Evolutionary conservation across 2,888 invertebrate species (phyloP).

Genomic region (Drosophila neutralis): DNA sequence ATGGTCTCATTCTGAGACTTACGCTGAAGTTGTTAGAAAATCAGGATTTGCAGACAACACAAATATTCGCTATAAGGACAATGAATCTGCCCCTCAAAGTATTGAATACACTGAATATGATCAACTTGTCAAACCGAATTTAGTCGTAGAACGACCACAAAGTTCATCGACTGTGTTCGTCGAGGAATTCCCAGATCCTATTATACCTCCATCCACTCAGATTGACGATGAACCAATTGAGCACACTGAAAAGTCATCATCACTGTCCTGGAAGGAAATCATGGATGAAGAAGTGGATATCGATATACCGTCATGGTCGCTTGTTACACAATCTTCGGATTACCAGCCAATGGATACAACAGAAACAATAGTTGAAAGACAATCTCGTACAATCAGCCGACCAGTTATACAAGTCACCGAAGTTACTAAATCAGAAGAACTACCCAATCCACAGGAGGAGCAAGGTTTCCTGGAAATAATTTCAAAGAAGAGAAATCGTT

Average conservation of each 20-base stretch:
- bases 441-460: conserved; percentile 66
- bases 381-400: conserved; percentile 66
- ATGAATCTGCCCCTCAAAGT: conserved; percentile 21
- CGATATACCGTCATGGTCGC: conserved; percentile 70
- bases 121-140: not conserved
- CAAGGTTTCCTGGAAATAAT: conserved; percentile 86
- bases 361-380: conserved; percentile 44
- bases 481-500: conserved; percentile 85
- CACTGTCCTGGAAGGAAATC: conserved; percentile 74
- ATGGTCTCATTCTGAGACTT: conserved; percentile 82
- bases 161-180: conserved; percentile 9
- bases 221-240: conserved; percentile 15
- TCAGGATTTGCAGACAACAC: conserved; percentile 72
- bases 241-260: conserved; percentile 32
- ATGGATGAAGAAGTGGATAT: conserved; percentile 71
- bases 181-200: conserved; percentile 62
- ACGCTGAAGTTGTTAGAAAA: conserved; percentile 82
- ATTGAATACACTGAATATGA: conserved; percentile 9
- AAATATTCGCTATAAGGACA: conserved; percentile 65
- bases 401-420: conserved; percentile 77
- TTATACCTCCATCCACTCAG: conserved; percentile 31
- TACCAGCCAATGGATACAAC: conserved; percentile 7
- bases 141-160: conserved; percentile 16
- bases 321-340: conserved; percentile 54
- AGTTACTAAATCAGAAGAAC: conserved; percentile 32